phyloP scores from a whole-genome alignment of 2,888 invertebrate species.

The Acanthoscelides obtectus region DNA sequence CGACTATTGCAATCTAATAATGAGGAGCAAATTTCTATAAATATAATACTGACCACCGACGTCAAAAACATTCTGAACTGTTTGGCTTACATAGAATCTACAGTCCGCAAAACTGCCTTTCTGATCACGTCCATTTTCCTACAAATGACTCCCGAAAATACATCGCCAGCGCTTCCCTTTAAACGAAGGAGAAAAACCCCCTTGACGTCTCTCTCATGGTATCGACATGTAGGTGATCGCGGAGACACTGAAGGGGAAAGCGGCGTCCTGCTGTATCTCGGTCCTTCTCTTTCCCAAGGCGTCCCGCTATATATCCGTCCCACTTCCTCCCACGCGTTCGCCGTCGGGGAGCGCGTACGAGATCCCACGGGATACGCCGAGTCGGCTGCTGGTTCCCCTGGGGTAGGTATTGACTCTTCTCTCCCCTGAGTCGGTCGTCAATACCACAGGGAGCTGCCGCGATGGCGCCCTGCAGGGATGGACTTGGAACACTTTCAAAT shows the following conservation, averaged over 20 bases:
- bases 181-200: neutral
- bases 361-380: slow-evolving; percentile 33
- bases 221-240: neutral
- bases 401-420: slow-evolving; percentile 56
- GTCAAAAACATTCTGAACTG: too few species aligned
- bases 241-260: neutral
- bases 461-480: neutral
- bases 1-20: too few species aligned
- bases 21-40: too few species aligned
- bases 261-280: neutral
- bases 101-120: too few species aligned
- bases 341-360: neutral
- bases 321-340: slow-evolving; percentile 1
- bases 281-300: too few species aligned
- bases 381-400: slow-evolving; percentile 40
- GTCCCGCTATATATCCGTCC: slow-evolving; percentile 14
- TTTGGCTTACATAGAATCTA: too few species aligned
- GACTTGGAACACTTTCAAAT: neutral
- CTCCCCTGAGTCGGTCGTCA: slow-evolving; percentile 53
- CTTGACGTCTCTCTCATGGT: neutral
- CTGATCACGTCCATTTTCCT: neutral
- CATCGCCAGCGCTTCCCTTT: neutral
- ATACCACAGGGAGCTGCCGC: slow-evolving; percentile 50
- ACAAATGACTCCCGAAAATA: neutral
- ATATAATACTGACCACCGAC: too few species aligned